phyloP scores from a whole-genome alignment of 2,888 invertebrate genomes.

The Eueremaeus valkanovi region DNA sequence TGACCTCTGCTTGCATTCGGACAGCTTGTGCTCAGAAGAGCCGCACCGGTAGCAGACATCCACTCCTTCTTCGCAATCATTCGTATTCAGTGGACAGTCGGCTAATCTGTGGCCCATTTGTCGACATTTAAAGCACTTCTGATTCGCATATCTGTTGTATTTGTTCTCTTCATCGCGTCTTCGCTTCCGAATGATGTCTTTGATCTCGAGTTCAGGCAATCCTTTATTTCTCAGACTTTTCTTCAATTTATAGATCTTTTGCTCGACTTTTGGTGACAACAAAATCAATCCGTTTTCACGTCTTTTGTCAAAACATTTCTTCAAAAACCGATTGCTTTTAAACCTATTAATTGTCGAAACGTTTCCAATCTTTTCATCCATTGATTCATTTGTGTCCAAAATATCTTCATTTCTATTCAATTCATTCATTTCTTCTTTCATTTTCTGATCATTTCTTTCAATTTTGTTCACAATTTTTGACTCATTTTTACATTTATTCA shows the following conservation, averaged over 20 bases:
- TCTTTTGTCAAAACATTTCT: conserved; percentile 39
- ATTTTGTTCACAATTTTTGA: no score
- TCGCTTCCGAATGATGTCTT: conserved; percentile 43
- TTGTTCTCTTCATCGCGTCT: conserved; percentile 45
- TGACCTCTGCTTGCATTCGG: conserved; percentile 42
- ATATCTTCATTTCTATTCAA: not conserved
- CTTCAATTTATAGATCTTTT: conserved; percentile 44
- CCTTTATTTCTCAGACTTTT: conserved; percentile 43
- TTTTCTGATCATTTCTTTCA: no score
- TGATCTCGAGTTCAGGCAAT: conserved; percentile 41
- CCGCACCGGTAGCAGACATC: conserved; percentile 47
- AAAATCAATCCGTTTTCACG: conserved; percentile 42
- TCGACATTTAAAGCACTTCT: conserved; percentile 69
- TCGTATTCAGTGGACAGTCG: conserved; percentile 67
- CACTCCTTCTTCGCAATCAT: conserved; percentile 44
- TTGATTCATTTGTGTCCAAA: not conserved
- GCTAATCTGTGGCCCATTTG: conserved; percentile 73
- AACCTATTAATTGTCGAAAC: conserved; percentile 12
- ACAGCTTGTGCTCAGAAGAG: conserved; percentile 50
- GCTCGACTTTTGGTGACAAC: conserved; percentile 45
- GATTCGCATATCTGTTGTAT: conserved; percentile 38
- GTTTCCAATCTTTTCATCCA: not conserved
- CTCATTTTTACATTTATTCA: no score
- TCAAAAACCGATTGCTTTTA: conserved; percentile 35
- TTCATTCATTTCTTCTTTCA: not conserved